Evolutionary conservation across 1,140 invertebrate genomes (phyloP), one percentile per base, ranked within the genome.

Genomic region (Ostrea denselamellosa): DNA sequence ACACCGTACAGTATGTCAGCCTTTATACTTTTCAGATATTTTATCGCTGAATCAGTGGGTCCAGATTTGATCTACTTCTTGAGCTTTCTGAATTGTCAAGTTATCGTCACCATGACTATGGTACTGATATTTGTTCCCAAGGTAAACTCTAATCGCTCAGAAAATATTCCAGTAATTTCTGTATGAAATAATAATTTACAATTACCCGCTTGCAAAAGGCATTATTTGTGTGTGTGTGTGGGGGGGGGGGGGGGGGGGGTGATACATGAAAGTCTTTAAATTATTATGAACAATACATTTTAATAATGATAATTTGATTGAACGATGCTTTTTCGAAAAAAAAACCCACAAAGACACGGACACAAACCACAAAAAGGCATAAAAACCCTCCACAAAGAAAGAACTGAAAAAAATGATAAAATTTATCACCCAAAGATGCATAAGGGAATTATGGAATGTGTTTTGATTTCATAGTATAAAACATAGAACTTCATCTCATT

Each of bases 61-160:
- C 93, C 93, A n/a, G 92, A 94, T 88, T 65, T 91, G 9, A 71
- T 93, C 25, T 91, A 92, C 56, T 52, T 92, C 22, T 85, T 93
- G 44, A 62, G 86, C 54, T 92, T 93, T 86, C 53, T 89, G 25
- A 89, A 92, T 68, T 89, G 91, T 5, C 93, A 94, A 84, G 92
- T 93, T 19, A 90, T 91, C 28, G 91, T 92, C 51, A 93, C 92
- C 52, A 90, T 90, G 54, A 92, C 92, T 7, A 90, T 93, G 44
- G 77, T 54, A 14, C 90, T 94, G 25, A 92, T 94, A 19, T 94
- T 92, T 87, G 89, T 85, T 19, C 93, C 93, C 53, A 94, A 94
- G 91, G 93, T 92, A 90, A 22, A 10, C 12, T 56, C 54, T 0
- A 56, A 56, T 19, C 56, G 17, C 14, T 17, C 1, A 8, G 7